Conservation (phyloP, 2,113 vertebrate species). For the Cyprichromis sp. region DNA sequence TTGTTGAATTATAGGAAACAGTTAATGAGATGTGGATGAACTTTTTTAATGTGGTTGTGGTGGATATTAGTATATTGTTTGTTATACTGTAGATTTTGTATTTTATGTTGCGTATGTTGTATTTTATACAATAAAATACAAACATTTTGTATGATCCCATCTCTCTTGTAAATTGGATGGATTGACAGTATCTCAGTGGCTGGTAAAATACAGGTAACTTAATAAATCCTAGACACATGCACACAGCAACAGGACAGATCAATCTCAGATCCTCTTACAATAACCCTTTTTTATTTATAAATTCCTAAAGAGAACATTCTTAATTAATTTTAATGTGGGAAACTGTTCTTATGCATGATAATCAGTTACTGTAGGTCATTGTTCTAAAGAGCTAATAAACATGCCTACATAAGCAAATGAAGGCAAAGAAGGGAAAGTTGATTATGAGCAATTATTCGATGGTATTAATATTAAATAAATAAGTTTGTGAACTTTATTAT, state of each 20-base stretch:
- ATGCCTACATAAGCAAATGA: rapidly evolving
- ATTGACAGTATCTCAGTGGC: background rate
- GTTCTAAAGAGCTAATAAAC: background rate
- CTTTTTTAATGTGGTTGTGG: background rate
- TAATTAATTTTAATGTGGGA: background rate
- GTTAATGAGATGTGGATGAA: background rate
- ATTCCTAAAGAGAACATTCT: background rate
- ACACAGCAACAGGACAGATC: background rate
- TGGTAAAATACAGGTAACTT: background rate
- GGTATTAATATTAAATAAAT: background rate
- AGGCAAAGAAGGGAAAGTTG: background rate
- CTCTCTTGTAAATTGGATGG: background rate
- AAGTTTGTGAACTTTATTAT: background rate
- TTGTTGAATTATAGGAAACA: background rate
- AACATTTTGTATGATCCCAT: background rate
- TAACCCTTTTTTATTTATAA: background rate
- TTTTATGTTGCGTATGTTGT: rapidly evolving
- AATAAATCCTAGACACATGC: background rate
- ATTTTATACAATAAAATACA: background rate
- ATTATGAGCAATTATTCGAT: background rate
- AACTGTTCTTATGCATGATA: background rate
- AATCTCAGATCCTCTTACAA: background rate
- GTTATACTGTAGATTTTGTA: background rate
- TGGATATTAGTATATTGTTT: background rate
- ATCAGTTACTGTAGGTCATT: background rate